These are phyloP conservation scores for Sapayoa aenigma DNA, from an alignment of 2,113 vertebrate species.

Conservation along the genomic window DNA sequence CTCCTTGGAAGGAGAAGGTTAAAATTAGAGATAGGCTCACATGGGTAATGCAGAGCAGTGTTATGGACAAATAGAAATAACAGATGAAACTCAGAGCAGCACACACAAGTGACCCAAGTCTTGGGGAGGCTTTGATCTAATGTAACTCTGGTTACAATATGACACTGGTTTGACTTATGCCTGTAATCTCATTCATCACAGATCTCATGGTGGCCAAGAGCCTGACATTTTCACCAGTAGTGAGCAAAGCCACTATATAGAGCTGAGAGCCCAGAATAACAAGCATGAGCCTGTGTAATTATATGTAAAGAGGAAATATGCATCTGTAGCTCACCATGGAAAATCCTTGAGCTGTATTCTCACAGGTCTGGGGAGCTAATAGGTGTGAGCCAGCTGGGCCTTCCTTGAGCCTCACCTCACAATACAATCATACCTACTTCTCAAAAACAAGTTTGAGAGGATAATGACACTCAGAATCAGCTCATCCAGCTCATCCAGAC, in stretches of 20 bases:
- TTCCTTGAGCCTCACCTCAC: not conserved
- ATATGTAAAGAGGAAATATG: not conserved
- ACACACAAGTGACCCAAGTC: not conserved
- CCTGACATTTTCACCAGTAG: not conserved
- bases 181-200: not conserved
- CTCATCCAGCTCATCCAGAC: not conserved
- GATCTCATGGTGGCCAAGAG: not conserved
- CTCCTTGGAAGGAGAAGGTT: conserved; percentile 4
- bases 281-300: not conserved
- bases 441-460: not conserved
- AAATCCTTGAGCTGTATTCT: not conserved
- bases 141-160: not conserved
- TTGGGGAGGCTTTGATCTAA: not conserved
- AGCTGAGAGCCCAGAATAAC: not conserved
- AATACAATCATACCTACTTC: not conserved
- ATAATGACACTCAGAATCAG: not conserved
- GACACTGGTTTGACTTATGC: not conserved
- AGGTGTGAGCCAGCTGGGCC: not conserved
- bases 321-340: not conserved
- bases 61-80: not conserved
- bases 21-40: not conserved
- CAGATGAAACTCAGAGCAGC: not conserved
- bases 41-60: rapidly evolving
- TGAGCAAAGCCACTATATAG: not conserved
- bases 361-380: not conserved